phyloP scores from a whole-genome alignment of 2,113 vertebrate genomes.

The Amphilophus citrinellus region DNA sequence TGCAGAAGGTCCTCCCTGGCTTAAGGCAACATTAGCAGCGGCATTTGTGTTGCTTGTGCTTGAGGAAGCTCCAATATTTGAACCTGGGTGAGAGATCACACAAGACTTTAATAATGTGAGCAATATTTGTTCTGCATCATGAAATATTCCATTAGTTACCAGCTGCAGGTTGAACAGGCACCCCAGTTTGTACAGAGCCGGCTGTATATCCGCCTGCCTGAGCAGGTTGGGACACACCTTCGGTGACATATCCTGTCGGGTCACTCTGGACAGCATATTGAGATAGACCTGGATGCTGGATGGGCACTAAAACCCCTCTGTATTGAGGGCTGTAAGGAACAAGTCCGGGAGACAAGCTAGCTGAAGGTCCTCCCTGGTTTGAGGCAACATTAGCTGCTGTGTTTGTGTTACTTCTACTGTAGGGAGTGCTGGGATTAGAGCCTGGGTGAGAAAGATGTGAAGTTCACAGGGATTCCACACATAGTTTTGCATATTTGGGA shows the following conservation, averaged over 20 bases:
- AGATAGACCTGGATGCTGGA: neutral
- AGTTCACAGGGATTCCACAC: neutral
- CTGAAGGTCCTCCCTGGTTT: neutral
- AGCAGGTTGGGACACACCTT: neutral
- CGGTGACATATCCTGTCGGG: too few species aligned
- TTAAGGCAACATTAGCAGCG: neutral
- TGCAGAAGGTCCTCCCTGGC: neutral
- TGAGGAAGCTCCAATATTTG: neutral
- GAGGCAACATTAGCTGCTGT: neutral
- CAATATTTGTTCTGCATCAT: neutral
- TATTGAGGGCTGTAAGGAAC: accelerated
- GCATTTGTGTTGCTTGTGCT: accelerated
- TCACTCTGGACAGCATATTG: neutral
- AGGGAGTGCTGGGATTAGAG: neutral
- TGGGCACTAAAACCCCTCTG: neutral
- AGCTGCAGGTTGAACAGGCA: neutral
- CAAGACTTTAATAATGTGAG: neutral
- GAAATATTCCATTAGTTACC: neutral
- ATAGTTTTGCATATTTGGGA: neutral
- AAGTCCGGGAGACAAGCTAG: neutral
- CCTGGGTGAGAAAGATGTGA: neutral
- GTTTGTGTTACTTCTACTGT: neutral
- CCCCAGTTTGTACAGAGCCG: accelerated
- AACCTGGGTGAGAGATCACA: neutral
- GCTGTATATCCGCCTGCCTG: accelerated